phyloP scores from a whole-genome alignment of 2,888 invertebrate genomes.

The Antheraea yamamai region DNA sequence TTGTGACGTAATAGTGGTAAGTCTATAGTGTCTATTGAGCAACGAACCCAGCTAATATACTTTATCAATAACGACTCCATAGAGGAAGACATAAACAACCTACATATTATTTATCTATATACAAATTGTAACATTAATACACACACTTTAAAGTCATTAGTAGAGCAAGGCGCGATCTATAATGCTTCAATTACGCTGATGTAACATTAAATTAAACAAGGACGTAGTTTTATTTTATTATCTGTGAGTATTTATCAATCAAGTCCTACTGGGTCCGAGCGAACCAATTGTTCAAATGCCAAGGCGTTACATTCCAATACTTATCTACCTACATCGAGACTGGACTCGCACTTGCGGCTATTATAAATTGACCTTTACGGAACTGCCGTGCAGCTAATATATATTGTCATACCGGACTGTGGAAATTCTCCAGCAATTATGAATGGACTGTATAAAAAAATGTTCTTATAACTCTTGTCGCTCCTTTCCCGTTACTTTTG shows the following conservation, averaged over 20 bases:
- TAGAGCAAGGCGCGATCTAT: slow-evolving; percentile 17
- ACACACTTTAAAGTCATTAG: slow-evolving; percentile 7
- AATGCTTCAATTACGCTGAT: slow-evolving; percentile 23
- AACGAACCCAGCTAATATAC: not conserved
- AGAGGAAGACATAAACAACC: not conserved
- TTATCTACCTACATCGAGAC: slow-evolving; percentile 38
- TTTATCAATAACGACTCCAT: not conserved
- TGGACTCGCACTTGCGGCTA: slow-evolving; percentile 48
- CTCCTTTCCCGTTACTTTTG: not conserved
- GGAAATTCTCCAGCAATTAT: slow-evolving; percentile 1
- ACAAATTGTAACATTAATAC: not conserved
- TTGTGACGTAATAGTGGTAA: no score
- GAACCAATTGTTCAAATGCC: slow-evolving; percentile 63
- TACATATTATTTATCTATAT: not conserved
- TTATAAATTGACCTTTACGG: slow-evolving; percentile 40
- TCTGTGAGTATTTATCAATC: slow-evolving; percentile 51
- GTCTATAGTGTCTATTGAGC: no score
- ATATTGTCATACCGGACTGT: not conserved
- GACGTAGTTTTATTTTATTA: slow-evolving; percentile 38
- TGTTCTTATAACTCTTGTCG: not conserved
- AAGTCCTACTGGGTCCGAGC: slow-evolving; percentile 37
- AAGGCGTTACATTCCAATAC: slow-evolving; percentile 58
- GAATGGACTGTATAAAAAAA: not conserved
- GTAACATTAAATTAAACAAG: slow-evolving; percentile 39
- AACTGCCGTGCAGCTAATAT: slow-evolving; percentile 10